A percentile compares a stretch with the other conserved stretches of the same genome.
phyloP scores from a whole-genome alignment of 2,113 vertebrate genomes.

The Pedetes capensis region DNA sequence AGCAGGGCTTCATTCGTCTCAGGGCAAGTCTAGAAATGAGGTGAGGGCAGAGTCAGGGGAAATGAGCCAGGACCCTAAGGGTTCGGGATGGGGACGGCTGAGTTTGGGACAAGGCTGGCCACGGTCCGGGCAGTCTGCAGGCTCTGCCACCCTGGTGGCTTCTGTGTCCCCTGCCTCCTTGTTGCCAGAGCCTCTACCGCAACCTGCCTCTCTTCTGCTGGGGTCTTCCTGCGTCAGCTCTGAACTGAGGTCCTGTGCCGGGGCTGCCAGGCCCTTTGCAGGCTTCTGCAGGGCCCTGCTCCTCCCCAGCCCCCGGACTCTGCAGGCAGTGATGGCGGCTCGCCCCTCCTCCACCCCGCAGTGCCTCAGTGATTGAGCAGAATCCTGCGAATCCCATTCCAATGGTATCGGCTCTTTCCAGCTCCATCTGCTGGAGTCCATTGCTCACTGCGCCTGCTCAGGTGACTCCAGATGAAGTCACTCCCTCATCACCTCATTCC shows the following conservation, averaged over 20 bases:
- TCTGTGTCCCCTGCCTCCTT: too few species aligned
- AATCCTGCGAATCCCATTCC: background rate
- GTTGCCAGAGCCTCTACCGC: fast-evolving
- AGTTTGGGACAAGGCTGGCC: fast-evolving
- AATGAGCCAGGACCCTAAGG: background rate
- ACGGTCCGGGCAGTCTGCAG: fast-evolving
- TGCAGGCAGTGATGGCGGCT: background rate
- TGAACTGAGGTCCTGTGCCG: background rate
- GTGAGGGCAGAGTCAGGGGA: fast-evolving
- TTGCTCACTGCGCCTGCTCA: background rate
- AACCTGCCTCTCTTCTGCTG: background rate
- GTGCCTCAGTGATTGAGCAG: background rate
- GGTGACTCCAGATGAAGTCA: background rate
- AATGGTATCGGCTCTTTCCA: background rate
- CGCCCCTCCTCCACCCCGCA: background rate
- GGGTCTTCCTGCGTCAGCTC: background rate
- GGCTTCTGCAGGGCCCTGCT: background rate
- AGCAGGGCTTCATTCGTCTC: background rate
- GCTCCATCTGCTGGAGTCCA: background rate
- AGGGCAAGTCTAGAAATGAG: background rate
- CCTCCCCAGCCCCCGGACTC: background rate
- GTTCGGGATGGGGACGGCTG: fast-evolving
- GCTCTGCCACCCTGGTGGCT: background rate
- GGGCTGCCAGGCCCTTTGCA: fast-evolving
- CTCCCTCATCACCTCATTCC: background rate